Conservation (phyloP, 2,888 invertebrate genomes). For the Ochropacha duplaris region DNA sequence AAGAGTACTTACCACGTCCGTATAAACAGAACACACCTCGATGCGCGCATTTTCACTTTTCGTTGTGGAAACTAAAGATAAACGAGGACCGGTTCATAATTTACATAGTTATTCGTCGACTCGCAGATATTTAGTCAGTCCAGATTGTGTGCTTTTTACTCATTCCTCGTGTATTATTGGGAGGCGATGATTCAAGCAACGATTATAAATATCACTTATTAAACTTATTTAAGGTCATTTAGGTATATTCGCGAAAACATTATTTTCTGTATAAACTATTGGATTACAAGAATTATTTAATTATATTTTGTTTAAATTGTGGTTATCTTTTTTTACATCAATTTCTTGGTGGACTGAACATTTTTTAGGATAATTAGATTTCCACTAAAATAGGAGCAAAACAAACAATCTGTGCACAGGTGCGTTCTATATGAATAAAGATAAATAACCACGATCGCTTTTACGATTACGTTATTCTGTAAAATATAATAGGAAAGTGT, state of each 20-base stretch:
- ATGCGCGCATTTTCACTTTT: conserved; percentile 67
- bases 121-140: conserved; percentile 12
- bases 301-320: no score
- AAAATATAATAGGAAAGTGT: conserved; percentile 27
- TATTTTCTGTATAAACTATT: no score
- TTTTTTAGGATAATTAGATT: neutral
- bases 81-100: conserved; percentile 42
- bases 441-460: no score
- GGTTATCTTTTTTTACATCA: no score
- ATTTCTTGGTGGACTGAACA: neutral
- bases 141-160: conserved; percentile 26
- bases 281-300: no score
- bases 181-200: conserved; percentile 33
- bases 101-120: conserved; percentile 44
- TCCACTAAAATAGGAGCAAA: neutral
- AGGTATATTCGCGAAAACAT: conserved; percentile 5
- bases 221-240: conserved; percentile 37
- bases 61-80: conserved; percentile 50
- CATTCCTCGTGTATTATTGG: conserved; percentile 29
- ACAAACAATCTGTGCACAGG: no score
- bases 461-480: no score
- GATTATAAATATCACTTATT: conserved; percentile 46
- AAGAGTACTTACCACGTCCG: conserved; percentile 7
- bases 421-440: no score
- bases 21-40: conserved; percentile 30